phyloP scores from a whole-genome alignment of 2,113 vertebrate species.

The Alethe castanea region DNA sequence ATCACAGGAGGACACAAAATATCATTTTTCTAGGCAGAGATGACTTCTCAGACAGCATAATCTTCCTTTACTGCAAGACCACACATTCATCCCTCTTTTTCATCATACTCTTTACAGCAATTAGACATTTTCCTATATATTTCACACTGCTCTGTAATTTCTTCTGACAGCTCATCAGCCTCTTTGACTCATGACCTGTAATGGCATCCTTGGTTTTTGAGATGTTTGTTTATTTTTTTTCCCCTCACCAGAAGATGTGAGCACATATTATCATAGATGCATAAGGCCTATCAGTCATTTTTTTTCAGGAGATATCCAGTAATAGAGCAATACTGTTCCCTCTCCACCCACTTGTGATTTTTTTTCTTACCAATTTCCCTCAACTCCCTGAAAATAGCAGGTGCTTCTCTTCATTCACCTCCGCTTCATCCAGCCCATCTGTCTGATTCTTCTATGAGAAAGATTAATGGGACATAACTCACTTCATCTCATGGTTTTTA shows the following conservation, averaged over 20 bases:
- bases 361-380: constrained; percentile 52
- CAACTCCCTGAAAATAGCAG: constrained; percentile 64
- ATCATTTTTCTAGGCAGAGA: neutral
- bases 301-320: constrained; percentile 49
- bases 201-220: constrained; percentile 35
- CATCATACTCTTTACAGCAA: constrained; percentile 42
- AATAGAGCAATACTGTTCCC: constrained; percentile 58
- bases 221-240: constrained; percentile 26
- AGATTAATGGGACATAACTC: constrained; percentile 63
- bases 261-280: constrained; percentile 11
- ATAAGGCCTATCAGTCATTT: constrained; percentile 56
- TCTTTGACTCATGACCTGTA: constrained; percentile 52
- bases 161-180: constrained; percentile 51
- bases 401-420: constrained; percentile 67
- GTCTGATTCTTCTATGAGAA: constrained; percentile 55
- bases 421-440: constrained; percentile 67
- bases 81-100: constrained; percentile 25
- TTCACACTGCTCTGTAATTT: constrained; percentile 45
- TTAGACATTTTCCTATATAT: constrained; percentile 53
- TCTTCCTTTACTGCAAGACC: neutral
- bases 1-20: neutral
- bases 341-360: constrained; percentile 55
- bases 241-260: neutral
- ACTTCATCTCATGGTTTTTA: constrained; percentile 49
- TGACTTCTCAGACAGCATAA: constrained; percentile 10